Conservation (phyloP, 2,797 vertebrate genomes). For the Bovichtus diacanthus region DNA sequence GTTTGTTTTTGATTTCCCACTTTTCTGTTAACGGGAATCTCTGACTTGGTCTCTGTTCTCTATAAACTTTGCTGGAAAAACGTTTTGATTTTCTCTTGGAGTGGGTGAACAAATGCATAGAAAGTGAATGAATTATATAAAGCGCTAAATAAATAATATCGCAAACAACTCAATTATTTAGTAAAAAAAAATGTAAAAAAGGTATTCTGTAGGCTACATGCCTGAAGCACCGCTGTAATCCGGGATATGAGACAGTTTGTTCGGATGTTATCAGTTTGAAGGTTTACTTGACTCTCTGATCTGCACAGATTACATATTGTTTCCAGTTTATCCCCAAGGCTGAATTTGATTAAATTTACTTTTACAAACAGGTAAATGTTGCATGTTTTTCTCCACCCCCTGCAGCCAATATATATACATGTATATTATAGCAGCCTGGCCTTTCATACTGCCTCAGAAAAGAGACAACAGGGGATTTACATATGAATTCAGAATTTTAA, state of each 20-base stretch:
- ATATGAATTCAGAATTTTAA: not conserved
- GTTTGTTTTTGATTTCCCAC: not conserved
- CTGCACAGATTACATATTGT: slow-evolving; percentile 19
- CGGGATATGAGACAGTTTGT: not conserved
- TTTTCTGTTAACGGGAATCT: not conserved
- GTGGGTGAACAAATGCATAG: slow-evolving; percentile 8
- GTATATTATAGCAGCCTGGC: not conserved
- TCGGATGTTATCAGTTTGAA: slow-evolving; percentile 9
- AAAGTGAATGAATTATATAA: slow-evolving; percentile 1
- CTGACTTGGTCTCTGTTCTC: not conserved
- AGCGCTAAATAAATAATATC: not conserved
- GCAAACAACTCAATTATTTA: not conserved
- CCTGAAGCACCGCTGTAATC: not conserved
- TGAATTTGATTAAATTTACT: slow-evolving; percentile 19
- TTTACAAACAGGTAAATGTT: slow-evolving; percentile 14
- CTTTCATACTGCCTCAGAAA: not conserved
- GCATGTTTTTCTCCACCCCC: not conserved
- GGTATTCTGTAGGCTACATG: not conserved
- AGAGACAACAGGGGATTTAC: slow-evolving; percentile 10
- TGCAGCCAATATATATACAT: not conserved
- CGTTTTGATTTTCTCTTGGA: too few relatives aligned
- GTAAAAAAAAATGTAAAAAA: not conserved
- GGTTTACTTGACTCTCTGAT: slow-evolving; percentile 18
- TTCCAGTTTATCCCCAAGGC: slow-evolving; percentile 40
- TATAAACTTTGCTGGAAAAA: too few relatives aligned